phyloP scores from a whole-genome alignment of 1,140 invertebrate species.

The Drosophila teissieri region DNA sequence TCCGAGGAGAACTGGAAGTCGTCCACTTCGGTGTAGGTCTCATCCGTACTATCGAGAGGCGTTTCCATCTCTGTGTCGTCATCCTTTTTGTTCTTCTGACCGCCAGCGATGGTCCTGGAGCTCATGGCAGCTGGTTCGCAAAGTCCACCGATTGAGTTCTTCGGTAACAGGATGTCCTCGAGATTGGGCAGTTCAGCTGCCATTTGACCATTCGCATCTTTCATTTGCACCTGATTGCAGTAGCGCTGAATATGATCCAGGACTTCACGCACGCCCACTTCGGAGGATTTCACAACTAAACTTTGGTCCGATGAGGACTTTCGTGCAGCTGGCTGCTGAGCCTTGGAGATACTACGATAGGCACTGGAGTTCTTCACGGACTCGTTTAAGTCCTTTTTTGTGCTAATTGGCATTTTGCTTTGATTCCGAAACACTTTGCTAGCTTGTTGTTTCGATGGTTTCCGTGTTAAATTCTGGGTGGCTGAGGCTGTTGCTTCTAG shows the following conservation, averaged over 20 bases:
- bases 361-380: conserved; percentile 23
- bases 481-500: neutral
- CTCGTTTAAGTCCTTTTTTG: conserved; percentile 13
- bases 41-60: conserved; percentile 59
- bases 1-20: conserved; percentile 70
- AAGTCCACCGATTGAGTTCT: neutral
- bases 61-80: conserved; percentile 47
- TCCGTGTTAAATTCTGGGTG: neutral
- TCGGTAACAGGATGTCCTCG: conserved; percentile 10
- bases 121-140: neutral
- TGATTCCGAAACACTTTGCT: conserved; percentile 25
- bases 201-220: conserved; percentile 37
- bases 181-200: conserved; percentile 12
- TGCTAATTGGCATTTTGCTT: neutral
- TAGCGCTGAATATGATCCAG: conserved; percentile 72
- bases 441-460: conserved; percentile 2
- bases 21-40: conserved; percentile 53
- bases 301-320: conserved; percentile 56
- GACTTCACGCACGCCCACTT: conserved; percentile 59
- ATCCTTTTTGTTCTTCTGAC: conserved; percentile 9
- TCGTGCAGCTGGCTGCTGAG: conserved; percentile 13
- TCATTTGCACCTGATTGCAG: conserved; percentile 55
- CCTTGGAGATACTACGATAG: conserved; percentile 53
- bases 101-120: neutral
- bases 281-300: conserved; percentile 63